Percentiles rank a stretch among this genome's conserved stretches.
phyloP scores from a whole-genome alignment of 2,113 vertebrate species.

The Ardeotis arabs region DNA sequence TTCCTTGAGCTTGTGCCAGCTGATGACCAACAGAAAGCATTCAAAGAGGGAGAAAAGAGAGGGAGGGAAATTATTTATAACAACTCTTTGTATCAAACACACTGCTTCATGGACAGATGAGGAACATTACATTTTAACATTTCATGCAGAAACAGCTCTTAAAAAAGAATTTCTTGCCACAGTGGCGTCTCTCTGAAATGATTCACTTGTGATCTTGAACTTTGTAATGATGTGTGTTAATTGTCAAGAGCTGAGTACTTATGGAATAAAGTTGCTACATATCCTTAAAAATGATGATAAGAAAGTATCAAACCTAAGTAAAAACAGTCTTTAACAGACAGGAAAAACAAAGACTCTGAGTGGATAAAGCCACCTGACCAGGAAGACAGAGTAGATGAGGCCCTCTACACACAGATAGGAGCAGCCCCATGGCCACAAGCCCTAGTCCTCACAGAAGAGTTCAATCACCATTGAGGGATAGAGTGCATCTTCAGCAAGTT shows the following conservation, averaged over 20 bases:
- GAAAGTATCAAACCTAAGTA: background rate
- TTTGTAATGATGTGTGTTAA: constrained; percentile 7
- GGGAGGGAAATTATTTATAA: constrained; percentile 29
- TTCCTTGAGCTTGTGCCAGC: constrained; percentile 62
- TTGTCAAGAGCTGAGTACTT: background rate
- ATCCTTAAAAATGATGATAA: background rate
- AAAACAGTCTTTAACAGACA: background rate
- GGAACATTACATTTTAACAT: constrained; percentile 54
- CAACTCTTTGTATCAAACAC: constrained; percentile 41
- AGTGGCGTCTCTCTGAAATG: background rate
- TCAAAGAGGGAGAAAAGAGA: constrained; percentile 28
- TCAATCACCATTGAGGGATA: no score
- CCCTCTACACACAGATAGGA: no score
- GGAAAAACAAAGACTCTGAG: background rate
- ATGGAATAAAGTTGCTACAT: background rate
- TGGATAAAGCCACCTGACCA: background rate
- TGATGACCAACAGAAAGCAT: constrained; percentile 63
- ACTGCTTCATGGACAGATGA: constrained; percentile 59
- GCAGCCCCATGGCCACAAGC: no score
- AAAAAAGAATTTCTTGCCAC: constrained; percentile 44
- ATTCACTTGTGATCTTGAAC: constrained; percentile 49
- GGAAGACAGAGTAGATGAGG: no score
- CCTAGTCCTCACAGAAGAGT: no score
- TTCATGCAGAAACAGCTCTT: constrained; percentile 14
- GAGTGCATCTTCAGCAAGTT: no score